phyloP scores from a whole-genome alignment of 2,113 vertebrate species.

The chimpanzee (Pan troglodytes) region DNA sequence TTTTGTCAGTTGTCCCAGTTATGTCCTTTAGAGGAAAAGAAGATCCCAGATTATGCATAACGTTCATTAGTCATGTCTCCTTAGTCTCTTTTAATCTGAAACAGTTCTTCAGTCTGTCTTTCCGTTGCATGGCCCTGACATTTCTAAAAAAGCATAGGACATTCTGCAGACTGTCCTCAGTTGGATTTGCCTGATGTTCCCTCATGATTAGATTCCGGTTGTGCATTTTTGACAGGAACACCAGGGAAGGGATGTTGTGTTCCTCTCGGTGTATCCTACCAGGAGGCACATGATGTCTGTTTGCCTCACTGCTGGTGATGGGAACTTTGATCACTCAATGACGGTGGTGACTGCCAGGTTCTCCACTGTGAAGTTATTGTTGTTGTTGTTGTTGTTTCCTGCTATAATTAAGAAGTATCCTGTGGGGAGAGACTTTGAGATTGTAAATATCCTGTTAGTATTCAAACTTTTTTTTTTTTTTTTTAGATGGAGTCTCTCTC shows the following conservation, averaged over 20 bases:
- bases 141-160: not conserved
- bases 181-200: not conserved
- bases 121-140: not conserved
- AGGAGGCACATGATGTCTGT: not conserved
- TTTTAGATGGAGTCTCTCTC: too few species aligned
- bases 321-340: not conserved
- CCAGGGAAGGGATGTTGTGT: not conserved
- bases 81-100: not conserved
- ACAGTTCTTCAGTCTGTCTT: not conserved
- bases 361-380: not conserved
- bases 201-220: not conserved
- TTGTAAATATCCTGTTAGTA: not conserved
- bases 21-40: not conserved
- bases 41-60: not conserved
- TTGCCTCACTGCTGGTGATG: not conserved
- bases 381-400: not conserved
- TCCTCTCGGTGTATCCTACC: not conserved
- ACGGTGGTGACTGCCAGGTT: slow-evolving; percentile 3
- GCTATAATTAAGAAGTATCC: not conserved
- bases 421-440: not conserved
- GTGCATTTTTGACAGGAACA: not conserved
- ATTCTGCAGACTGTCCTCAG: not conserved
- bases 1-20: not conserved
- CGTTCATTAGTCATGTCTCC: not conserved
- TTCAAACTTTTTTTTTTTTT: not conserved